phyloP scores from a whole-genome alignment of 2,888 invertebrate species.

The Philaethria dido region DNA sequence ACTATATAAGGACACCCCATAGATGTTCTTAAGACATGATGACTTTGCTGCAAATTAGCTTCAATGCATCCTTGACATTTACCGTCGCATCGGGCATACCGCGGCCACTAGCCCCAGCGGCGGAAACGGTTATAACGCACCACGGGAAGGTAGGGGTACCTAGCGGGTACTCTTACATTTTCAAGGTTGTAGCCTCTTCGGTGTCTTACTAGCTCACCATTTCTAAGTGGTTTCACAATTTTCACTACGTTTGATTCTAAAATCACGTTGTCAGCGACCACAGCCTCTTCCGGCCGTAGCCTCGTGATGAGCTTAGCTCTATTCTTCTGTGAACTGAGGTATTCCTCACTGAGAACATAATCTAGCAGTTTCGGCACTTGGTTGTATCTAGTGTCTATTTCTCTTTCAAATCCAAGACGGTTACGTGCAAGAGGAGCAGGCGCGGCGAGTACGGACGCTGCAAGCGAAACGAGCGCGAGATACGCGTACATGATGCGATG shows the following conservation, averaged over 20 bases:
- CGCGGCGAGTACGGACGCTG: constrained; percentile 61
- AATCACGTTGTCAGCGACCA: constrained; percentile 73
- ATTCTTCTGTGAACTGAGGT: constrained; percentile 66
- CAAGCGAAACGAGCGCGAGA: constrained; percentile 70
- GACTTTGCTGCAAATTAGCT: constrained; percentile 55
- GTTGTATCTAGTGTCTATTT: constrained; percentile 68
- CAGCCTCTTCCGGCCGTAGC: constrained; percentile 64
- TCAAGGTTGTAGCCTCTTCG: constrained; percentile 79
- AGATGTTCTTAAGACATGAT: constrained; percentile 56
- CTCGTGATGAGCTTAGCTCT: constrained; percentile 73
- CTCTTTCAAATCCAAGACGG: constrained; percentile 73
- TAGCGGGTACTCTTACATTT: constrained; percentile 77
- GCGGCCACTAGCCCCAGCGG: constrained; percentile 75
- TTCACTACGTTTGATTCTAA: constrained; percentile 74
- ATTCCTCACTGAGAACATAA: constrained; percentile 66
- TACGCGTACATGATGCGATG: constrained; percentile 79
- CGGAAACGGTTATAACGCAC: constrained; percentile 73
- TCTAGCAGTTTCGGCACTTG: constrained; percentile 66
- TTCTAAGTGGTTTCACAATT: constrained; percentile 65
- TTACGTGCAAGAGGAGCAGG: constrained; percentile 55
- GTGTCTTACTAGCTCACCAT: constrained; percentile 64
- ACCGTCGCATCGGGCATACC: constrained; percentile 49
- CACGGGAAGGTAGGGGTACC: constrained; percentile 77
- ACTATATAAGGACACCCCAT: constrained; percentile 50
- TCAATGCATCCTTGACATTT: constrained; percentile 78